Conservation (phyloP, 2,888 invertebrate species). For the Cordylochernes scorpioides region DNA sequence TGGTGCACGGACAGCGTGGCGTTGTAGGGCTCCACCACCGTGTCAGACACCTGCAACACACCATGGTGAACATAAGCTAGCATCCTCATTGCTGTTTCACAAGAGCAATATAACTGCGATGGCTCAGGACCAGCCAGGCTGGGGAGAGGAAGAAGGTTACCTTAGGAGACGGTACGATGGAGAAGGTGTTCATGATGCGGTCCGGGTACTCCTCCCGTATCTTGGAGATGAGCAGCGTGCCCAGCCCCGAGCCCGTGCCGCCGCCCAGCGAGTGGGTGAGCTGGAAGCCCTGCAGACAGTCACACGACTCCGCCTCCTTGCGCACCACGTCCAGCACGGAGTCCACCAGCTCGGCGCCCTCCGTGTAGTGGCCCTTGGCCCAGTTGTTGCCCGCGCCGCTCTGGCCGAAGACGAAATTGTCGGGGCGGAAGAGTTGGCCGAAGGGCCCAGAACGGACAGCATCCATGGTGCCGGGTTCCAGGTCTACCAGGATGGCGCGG, state of each 20-base stretch:
- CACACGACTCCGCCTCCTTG: constrained; percentile 26
- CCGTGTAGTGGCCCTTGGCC: constrained; percentile 39
- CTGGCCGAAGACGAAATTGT: constrained; percentile 36
- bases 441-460: constrained; percentile 79
- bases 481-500: constrained; percentile 66
- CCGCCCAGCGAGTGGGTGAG: constrained; percentile 26
- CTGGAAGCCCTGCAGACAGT: constrained; percentile 27
- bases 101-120: no score
- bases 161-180: constrained; percentile 27
- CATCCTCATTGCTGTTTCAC: no score
- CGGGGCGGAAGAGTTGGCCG: constrained; percentile 69
- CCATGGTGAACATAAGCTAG: no score
- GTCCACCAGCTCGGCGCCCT: constrained; percentile 28
- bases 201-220: constrained; percentile 29
- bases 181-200: constrained; percentile 28
- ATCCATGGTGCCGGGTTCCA: constrained; percentile 95
- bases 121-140: no score
- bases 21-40: constrained; percentile 26
- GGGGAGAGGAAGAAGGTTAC: no score
- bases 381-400: constrained; percentile 63
- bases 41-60: no score
- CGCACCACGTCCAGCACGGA: constrained; percentile 26
- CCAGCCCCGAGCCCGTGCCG: constrained; percentile 29
- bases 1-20: constrained; percentile 26
- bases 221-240: constrained; percentile 27